These are phyloP conservation scores for Distichodus sexfasciatus DNA, from an alignment of 2,797 vertebrate species.

Conservation along the genomic window DNA sequence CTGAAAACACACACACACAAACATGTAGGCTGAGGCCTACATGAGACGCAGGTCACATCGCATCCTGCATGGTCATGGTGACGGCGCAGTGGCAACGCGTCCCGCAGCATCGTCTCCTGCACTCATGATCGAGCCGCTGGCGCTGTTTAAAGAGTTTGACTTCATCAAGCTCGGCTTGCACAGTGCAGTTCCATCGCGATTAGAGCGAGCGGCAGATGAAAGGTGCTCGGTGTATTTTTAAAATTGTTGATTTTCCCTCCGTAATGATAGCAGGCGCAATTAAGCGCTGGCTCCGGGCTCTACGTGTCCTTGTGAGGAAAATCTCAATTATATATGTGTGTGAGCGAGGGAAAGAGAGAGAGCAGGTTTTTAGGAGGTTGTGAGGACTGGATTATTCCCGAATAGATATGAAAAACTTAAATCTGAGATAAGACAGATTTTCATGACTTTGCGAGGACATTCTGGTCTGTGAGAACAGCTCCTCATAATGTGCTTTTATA, in stretches of 20 bases:
- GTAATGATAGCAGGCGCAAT: conserved; percentile 80
- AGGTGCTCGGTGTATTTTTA: conserved; percentile 81
- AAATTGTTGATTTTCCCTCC: conserved; percentile 80
- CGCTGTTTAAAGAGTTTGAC: conserved; percentile 79
- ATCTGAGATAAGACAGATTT: too few relatives aligned
- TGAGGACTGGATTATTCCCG: too few relatives aligned
- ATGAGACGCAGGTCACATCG: conserved; percentile 68
- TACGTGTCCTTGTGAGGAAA: conserved; percentile 75
- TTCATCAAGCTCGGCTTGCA: conserved; percentile 73
- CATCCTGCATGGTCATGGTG: conserved; percentile 62
- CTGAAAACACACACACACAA: conserved; percentile 49
- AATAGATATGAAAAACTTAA: too few relatives aligned
- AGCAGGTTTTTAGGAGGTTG: too few relatives aligned
- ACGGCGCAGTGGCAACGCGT: conserved; percentile 61
- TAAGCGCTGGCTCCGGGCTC: conserved; percentile 76
- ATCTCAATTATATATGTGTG: conserved; percentile 72
- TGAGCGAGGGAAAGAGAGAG: conserved; percentile 43
- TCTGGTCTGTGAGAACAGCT: too few relatives aligned
- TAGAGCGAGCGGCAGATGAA: conserved; percentile 75
- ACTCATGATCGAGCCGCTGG: conserved; percentile 69
- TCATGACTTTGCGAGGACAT: too few relatives aligned
- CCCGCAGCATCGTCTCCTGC: conserved; percentile 72
- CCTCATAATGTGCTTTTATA: too few relatives aligned
- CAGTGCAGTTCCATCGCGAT: conserved; percentile 75
- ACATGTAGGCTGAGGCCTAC: too few relatives aligned